Conservation (phyloP, 1,140 invertebrate species). For the Drosophila kohkoa region DNA sequence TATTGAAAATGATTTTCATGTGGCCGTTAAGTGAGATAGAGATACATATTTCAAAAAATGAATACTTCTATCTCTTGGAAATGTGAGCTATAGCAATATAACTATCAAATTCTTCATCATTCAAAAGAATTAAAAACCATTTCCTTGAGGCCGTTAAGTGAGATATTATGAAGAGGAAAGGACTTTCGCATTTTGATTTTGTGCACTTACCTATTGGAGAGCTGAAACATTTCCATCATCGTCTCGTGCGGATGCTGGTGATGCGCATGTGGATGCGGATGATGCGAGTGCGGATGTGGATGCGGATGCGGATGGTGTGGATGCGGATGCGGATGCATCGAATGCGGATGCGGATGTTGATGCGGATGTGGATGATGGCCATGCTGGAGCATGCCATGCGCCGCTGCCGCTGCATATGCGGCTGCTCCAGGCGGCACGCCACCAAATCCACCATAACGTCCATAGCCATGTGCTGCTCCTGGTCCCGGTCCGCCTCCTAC, state of each 20-base stretch:
- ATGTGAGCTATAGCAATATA: too few species aligned
- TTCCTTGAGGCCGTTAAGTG: too few species aligned
- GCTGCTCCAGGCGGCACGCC: slow-evolving; percentile 15
- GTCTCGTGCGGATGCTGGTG: slow-evolving; percentile 71
- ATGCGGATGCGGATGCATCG: slow-evolving; percentile 37
- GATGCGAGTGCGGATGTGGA: slow-evolving; percentile 45
- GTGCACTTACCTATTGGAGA: slow-evolving; percentile 78
- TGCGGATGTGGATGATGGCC: slow-evolving; percentile 31
- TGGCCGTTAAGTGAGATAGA: too few species aligned
- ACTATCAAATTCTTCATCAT: too few species aligned
- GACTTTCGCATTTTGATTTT: background rate
- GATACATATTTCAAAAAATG: too few species aligned
- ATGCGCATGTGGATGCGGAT: slow-evolving; percentile 42
- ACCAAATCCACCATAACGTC: slow-evolving; percentile 32
- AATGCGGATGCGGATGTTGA: slow-evolving; percentile 44
- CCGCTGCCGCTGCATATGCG: slow-evolving; percentile 4
- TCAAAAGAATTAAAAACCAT: too few species aligned
- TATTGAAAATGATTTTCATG: too few species aligned
- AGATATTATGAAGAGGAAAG: too few species aligned
- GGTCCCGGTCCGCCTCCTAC: background rate
- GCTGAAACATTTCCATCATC: slow-evolving; percentile 83
- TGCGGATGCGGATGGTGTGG: slow-evolving; percentile 43
- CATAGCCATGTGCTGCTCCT: slow-evolving; percentile 15
- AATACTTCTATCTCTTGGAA: too few species aligned
- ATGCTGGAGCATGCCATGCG: slow-evolving; percentile 26